Percentiles rank a stretch among this genome's conserved stretches.
Conservation (phyloP, 2,888 invertebrate genomes). For the Chouioia cunea region DNA sequence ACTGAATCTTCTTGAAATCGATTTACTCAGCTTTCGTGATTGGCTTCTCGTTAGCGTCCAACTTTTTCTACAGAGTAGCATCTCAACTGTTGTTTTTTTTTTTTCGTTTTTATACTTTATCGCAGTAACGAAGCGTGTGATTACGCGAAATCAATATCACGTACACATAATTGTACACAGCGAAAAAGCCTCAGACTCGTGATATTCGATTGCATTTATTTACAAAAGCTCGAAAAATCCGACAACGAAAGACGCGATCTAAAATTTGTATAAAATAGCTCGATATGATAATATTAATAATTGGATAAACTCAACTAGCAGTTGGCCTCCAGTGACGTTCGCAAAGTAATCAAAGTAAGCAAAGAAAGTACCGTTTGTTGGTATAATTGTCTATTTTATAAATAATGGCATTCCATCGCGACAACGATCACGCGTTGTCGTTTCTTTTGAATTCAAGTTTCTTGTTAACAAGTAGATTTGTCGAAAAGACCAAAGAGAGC, state of each 20-base stretch:
- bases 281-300: too few species aligned
- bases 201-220: conserved; percentile 9
- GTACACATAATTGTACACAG: conserved; percentile 1
- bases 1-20: conserved; percentile 23
- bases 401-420: too few species aligned
- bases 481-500: too few species aligned
- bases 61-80: background rate
- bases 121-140: conserved; percentile 14
- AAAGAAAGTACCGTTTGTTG: conserved; percentile 22
- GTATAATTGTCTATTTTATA: conserved; percentile 30
- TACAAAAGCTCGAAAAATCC: conserved; percentile 17
- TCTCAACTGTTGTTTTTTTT: background rate
- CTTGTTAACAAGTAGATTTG: too few species aligned
- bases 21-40: background rate
- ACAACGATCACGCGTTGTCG: too few species aligned
- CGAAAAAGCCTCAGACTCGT: conserved; percentile 18
- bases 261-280: conserved; percentile 9
- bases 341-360: conserved; percentile 11
- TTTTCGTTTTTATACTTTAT: background rate
- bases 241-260: conserved; percentile 15
- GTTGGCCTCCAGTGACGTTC: conserved; percentile 43
- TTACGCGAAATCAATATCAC: conserved; percentile 1
- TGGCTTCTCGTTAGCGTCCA: background rate
- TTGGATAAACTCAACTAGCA: conserved; percentile 32
- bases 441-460: too few species aligned